phyloP scores from a whole-genome alignment of 2,888 invertebrate genomes.

The Nomada ferruginata region DNA sequence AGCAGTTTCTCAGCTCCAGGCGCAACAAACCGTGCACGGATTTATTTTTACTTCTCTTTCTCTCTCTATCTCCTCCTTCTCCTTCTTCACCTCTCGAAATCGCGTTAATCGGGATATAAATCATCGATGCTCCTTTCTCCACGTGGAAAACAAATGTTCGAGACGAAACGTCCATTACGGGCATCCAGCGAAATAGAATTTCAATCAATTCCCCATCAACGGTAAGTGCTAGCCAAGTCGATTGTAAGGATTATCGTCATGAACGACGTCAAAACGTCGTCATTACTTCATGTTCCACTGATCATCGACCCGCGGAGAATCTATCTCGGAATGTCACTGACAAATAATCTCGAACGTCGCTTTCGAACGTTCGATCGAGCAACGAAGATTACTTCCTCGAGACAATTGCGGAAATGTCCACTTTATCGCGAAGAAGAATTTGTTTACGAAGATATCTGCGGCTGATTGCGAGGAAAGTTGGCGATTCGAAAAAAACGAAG shows the following conservation, averaged over 20 bases:
- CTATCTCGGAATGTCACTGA: constrained; percentile 64
- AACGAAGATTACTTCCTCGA: constrained; percentile 55
- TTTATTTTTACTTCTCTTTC: neutral
- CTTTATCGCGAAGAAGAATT: constrained; percentile 17
- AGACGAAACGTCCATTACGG: constrained; percentile 46
- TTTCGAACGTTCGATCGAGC: constrained; percentile 22
- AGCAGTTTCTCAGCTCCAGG: constrained; percentile 14
- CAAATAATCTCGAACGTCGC: constrained; percentile 46
- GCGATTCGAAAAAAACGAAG: neutral
- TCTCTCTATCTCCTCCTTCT: neutral
- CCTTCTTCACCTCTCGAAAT: constrained; percentile 15
- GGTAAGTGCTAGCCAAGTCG: constrained; percentile 25
- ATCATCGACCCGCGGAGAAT: constrained; percentile 11
- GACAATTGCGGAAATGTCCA: constrained; percentile 48
- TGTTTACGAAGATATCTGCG: constrained; percentile 18
- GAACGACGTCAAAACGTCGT: constrained; percentile 55
- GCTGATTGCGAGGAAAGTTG: constrained; percentile 22
- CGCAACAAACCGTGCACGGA: constrained; percentile 12
- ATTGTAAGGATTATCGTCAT: constrained; percentile 63
- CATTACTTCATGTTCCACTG: constrained; percentile 35
- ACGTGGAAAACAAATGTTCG: constrained; percentile 42
- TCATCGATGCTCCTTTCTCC: constrained; percentile 44
- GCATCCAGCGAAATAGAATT: constrained; percentile 40
- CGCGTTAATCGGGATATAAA: constrained; percentile 44
- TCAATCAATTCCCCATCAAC: constrained; percentile 52